These are phyloP conservation scores for Stercorarius parasiticus DNA, from an alignment of 2,113 vertebrate genomes.

Conservation along the genomic window DNA sequence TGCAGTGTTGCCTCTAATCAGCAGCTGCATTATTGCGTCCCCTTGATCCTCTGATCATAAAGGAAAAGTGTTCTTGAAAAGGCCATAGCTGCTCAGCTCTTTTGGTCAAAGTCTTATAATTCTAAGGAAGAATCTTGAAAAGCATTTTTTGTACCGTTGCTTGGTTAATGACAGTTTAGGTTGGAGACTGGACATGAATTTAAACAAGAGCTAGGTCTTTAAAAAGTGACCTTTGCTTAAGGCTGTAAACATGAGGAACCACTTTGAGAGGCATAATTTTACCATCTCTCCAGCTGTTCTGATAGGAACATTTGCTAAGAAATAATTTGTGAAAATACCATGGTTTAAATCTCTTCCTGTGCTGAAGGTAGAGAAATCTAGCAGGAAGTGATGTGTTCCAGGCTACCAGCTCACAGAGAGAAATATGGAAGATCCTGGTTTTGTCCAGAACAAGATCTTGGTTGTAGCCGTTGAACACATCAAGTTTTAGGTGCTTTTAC, in stretches of 20 bases:
- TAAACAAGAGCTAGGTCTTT: not conserved
- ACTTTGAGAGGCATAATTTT: conserved; percentile 12
- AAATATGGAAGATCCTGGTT: not conserved
- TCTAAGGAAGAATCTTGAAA: not conserved
- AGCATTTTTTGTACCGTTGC: not conserved
- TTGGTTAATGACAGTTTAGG: not conserved
- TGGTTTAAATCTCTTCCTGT: not conserved
- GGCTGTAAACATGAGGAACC: not conserved
- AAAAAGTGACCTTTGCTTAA: conserved; percentile 28
- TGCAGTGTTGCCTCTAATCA: not conserved
- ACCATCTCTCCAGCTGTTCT: not conserved
- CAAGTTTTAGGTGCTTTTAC: not conserved
- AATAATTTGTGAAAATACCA: not conserved
- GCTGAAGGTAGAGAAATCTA: not conserved
- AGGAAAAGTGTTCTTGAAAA: not conserved
- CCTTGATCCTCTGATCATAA: not conserved
- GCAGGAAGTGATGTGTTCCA: not conserved
- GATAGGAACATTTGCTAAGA: not conserved
- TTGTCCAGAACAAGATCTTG: not conserved
- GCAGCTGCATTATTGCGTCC: not conserved
- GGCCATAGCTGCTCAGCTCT: not conserved
- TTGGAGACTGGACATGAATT: conserved; percentile 2
- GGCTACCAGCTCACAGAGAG: not conserved
- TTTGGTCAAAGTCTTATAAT: not conserved
- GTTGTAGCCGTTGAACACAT: not conserved